phyloP scores from a whole-genome alignment of 1,140 invertebrate genomes.

The Pygmarrhopalites habei region DNA sequence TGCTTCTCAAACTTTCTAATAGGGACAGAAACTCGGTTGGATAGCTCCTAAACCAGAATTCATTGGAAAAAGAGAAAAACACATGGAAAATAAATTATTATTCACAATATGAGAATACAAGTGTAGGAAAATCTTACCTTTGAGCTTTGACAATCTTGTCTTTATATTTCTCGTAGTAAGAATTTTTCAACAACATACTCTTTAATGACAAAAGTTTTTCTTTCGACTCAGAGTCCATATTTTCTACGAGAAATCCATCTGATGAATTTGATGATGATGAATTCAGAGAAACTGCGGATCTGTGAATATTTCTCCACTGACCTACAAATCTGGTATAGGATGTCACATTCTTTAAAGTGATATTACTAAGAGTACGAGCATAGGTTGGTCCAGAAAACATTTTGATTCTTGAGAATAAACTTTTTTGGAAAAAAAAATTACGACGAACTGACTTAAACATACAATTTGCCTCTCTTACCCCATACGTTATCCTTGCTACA shows the following conservation, averaged over 20 bases:
- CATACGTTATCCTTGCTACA: too few relatives aligned
- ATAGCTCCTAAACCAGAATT: slow-evolving; percentile 46
- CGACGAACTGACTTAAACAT: too few relatives aligned
- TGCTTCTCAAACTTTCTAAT: slow-evolving; percentile 40
- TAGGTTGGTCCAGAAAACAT: too few relatives aligned
- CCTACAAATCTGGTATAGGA: too few relatives aligned
- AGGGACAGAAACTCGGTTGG: slow-evolving; percentile 63
- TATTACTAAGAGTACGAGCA: too few relatives aligned
- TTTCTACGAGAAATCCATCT: slow-evolving; percentile 18
- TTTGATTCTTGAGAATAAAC: too few relatives aligned
- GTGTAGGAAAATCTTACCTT: slow-evolving; percentile 42
- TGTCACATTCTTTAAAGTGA: too few relatives aligned
- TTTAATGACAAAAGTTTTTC: slow-evolving; percentile 21
- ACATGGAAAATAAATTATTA: not conserved
- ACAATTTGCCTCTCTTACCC: too few relatives aligned
- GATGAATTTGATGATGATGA: not conserved
- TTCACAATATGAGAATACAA: too few relatives aligned
- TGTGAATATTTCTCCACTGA: too few relatives aligned
- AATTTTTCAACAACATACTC: slow-evolving; percentile 63
- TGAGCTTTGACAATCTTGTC: slow-evolving; percentile 65
- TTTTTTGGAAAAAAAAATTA: too few relatives aligned
- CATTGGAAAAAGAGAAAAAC: not conserved
- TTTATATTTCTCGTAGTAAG: slow-evolving; percentile 75
- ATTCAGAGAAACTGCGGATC: too few relatives aligned
- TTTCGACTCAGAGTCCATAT: slow-evolving; percentile 13